Conservation (phyloP, 2,797 vertebrate species). For the Numenius phaeopus region DNA sequence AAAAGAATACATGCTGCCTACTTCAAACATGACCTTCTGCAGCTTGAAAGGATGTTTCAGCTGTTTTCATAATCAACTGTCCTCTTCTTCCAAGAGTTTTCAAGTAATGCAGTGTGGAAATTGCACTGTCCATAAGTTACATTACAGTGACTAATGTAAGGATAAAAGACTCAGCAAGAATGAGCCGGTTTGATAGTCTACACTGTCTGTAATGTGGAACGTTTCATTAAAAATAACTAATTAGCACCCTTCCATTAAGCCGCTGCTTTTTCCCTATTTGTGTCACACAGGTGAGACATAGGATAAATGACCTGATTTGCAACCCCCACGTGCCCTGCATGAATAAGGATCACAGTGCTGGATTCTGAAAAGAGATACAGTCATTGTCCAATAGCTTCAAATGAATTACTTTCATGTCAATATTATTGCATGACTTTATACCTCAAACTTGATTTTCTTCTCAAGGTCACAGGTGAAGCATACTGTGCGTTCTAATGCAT, state of each 20-base stretch:
- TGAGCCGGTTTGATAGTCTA: not conserved
- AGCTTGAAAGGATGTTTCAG: not conserved
- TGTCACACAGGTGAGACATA: not conserved
- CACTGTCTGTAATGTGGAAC: not conserved
- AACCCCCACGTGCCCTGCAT: not conserved
- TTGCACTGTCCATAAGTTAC: not conserved
- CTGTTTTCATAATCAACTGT: not conserved
- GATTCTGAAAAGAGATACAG: not conserved
- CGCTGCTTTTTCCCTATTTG: not conserved
- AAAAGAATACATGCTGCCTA: not conserved
- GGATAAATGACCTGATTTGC: not conserved
- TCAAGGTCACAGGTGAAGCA: not conserved
- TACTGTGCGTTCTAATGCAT: fast-evolving
- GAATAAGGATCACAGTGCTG: not conserved
- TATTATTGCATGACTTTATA: not conserved
- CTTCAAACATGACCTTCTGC: not conserved
- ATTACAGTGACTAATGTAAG: not conserved
- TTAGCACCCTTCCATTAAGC: not conserved
- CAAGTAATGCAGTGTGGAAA: not conserved
- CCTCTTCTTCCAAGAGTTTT: not conserved
- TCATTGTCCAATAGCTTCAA: not conserved
- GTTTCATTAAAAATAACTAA: not conserved
- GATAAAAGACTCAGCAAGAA: not conserved
- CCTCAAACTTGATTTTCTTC: not conserved
- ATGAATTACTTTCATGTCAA: not conserved